Base-by-base conservation (phyloP, 2,797 vertebrate genomes). In the Trematomus bernacchii region DNA sequence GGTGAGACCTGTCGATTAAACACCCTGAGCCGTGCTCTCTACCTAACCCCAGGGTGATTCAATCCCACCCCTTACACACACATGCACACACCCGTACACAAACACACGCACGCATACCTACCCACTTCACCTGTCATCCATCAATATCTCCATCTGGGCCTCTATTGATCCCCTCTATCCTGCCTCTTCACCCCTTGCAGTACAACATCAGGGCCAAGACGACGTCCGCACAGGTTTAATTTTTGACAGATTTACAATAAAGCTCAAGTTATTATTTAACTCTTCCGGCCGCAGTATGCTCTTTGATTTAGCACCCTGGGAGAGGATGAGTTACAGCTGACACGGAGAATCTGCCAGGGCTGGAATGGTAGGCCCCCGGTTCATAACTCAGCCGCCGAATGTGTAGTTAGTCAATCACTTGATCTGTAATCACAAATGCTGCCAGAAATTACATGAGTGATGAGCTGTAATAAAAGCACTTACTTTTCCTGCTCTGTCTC, bases 391-490 rank as follows among this genome's bases (percentile, higher is more conserved):
- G 93, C 95, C 7, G 91, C 93, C 86, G 94, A 97, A 96, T 94
- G 95, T 97, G 96, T 97, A 96, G 96, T 98, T 97, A 98, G 97
- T 98, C 97, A 98, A 97, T 98, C 96, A 97, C 97, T 95, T 97
- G 96, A 97, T 97, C 96, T 97, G 97, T 97, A 98, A 98, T 97
- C 96, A 96, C 96, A 97, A 98, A 96, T 95, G 90, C 95, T 98
- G 96, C 94, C 96, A 97, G 96, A 95, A 96, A 97, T 93, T 96
- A 95, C 96, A 97, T 98, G 97, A 98, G 96, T 97, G 97, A 97
- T 95, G 93, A 96, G 93, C 94, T 92, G 87, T 92, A 96, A 95
- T 97, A 97, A 98, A 97, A 97, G 95, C 93, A 92, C 93, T 94
- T 94, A 95, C 92, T 94, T 95, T 94, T 94, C 90, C 93, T 91